Evolutionary conservation across 1,140 invertebrate genomes (phyloP), one percentile per base, ranked within the genome.

Genomic region (Ladona fulva): DNA sequence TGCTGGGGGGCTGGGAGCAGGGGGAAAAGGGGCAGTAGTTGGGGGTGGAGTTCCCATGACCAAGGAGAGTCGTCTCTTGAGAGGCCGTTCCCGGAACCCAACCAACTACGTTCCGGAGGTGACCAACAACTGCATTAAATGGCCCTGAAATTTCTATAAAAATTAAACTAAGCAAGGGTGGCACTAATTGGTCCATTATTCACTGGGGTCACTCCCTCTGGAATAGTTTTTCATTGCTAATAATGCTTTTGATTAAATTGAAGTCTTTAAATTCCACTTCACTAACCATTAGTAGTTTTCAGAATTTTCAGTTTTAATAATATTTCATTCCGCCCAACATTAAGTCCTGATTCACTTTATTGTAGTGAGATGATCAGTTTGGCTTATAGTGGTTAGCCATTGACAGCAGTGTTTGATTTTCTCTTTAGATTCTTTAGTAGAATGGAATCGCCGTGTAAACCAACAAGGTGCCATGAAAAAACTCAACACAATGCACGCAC

Each of bases 61-160:
- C 74, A 96, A 96, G 85, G 94, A 97, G 84, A 92, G 92, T 81
- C 91, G 91, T 83, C 86, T 96, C 77, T 75, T 75, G 37, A n/a
- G 74, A 25, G 37, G 74, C 3, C 87, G 92, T 80, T 90, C 89
- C 80, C 88, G 92, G 79, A 91, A 91, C 80, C 42, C 87, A 90
- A 87, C 24, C 52, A 44, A 79, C 77, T 77, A 79, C 74, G 78
- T 81, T 73, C 81, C 81, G 19, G 81, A 82, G 80, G 80, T 81
- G 66, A 80, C 80, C 77, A 80, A 80, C 74, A 11, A 6, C n/a
- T 66, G 52, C 52, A 66, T 66, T 66, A 3, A 66, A 66, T 66
- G 52, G 16, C 52, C 52, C 52, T 66, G 52, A 66, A 66, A 66
- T 22, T 66, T 19, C 14, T 12, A 66, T 66, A 19, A 37, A 37